These are phyloP conservation scores for Mus minutoides DNA, from an alignment of 2,797 vertebrate species.

Conservation along the genomic window DNA sequence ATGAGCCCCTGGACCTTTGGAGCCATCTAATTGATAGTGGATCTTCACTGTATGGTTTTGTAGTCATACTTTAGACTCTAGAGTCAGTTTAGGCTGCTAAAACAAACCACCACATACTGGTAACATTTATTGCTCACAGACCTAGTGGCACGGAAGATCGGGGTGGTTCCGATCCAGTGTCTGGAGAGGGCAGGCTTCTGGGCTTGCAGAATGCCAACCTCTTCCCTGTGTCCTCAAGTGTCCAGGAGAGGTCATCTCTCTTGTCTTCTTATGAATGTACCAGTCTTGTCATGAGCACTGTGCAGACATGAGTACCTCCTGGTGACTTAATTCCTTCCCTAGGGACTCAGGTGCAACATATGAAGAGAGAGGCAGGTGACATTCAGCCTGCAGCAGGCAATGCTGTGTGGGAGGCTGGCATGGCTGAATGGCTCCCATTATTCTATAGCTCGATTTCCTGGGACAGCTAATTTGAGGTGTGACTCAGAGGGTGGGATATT, in stretches of 20 bases:
- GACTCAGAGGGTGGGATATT: background rate
- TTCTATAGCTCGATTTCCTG: background rate
- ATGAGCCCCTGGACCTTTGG: background rate
- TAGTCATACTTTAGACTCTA: background rate
- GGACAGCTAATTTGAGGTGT: background rate
- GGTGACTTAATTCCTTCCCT: background rate
- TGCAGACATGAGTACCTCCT: background rate
- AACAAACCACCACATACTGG: background rate
- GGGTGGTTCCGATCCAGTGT: background rate
- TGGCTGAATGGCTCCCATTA: fast-evolving
- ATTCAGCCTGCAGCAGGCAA: background rate
- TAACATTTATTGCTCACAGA: background rate
- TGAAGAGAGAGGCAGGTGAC: background rate
- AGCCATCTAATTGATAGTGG: background rate
- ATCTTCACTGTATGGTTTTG: background rate
- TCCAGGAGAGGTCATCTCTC: background rate
- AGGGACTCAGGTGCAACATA: background rate
- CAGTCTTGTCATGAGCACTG: background rate
- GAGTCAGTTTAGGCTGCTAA: background rate
- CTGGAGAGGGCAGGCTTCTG: background rate
- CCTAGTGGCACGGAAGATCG: background rate
- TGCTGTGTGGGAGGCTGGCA: background rate
- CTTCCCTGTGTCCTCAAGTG: background rate
- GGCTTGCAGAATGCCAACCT: background rate
- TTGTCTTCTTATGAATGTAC: background rate